These are phyloP conservation scores for Acronicta psi DNA, from an alignment of 2,888 invertebrate species.

Conservation along the genomic window DNA sequence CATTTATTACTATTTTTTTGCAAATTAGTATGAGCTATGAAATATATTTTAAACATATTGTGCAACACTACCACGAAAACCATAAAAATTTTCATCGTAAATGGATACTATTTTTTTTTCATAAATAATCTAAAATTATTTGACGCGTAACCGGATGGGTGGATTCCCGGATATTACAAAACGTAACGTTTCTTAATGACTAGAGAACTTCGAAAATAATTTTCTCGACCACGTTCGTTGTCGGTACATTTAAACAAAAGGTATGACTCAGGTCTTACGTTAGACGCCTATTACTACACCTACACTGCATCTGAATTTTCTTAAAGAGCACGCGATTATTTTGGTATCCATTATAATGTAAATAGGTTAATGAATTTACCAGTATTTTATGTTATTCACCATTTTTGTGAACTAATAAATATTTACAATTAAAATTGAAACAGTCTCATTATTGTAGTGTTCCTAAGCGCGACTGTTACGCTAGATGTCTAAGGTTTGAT, in stretches of 20 bases:
- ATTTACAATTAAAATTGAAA: slow-evolving; percentile 34
- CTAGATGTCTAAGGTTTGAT: no score
- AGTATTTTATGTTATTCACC: slow-evolving; percentile 13
- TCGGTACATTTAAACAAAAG: slow-evolving; percentile 32
- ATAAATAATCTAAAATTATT: slow-evolving; percentile 16
- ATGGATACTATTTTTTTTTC: background rate
- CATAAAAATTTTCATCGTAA: slow-evolving; percentile 19
- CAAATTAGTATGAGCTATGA: no score
- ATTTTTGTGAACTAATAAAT: slow-evolving; percentile 35
- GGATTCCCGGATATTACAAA: slow-evolving; percentile 55
- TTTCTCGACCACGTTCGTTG: slow-evolving; percentile 10
- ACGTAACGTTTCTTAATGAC: slow-evolving; percentile 52
- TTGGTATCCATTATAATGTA: slow-evolving; percentile 31
- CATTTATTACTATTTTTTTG: no score
- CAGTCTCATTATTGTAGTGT: no score
- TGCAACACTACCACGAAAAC: slow-evolving; percentile 8
- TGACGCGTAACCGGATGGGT: slow-evolving; percentile 28
- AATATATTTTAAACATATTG: background rate
- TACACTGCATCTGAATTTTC: slow-evolving; percentile 37
- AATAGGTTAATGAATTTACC: slow-evolving; percentile 42
- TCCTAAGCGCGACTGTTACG: no score
- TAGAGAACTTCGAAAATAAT: slow-evolving; percentile 47
- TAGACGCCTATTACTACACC: slow-evolving; percentile 40
- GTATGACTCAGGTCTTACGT: slow-evolving; percentile 42
- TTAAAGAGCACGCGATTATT: slow-evolving; percentile 33